Conservation (phyloP, 2,797 vertebrate species). For the Muraenolepis orangiensis region DNA sequence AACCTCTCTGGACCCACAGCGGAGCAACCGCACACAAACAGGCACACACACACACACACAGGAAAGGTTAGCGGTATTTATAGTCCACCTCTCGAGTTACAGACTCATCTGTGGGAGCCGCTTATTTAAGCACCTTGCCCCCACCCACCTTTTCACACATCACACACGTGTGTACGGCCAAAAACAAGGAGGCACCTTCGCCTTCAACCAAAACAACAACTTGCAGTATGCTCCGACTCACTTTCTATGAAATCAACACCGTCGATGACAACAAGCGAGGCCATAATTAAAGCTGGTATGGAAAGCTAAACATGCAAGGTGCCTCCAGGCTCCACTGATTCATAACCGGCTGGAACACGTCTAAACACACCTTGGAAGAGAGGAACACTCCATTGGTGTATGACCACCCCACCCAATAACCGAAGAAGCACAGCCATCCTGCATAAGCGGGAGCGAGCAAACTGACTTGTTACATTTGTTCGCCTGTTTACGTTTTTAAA, state of each 20-base stretch:
- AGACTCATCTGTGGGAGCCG: slow-evolving; percentile 64
- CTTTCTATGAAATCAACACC: background rate
- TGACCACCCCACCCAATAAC: background rate
- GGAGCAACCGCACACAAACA: slow-evolving; percentile 58
- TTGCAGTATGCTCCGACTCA: background rate
- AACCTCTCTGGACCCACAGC: slow-evolving; percentile 46
- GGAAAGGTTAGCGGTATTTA: slow-evolving; percentile 82
- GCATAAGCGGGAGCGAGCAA: background rate
- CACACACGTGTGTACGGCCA: slow-evolving; percentile 40
- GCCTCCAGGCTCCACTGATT: slow-evolving; percentile 38
- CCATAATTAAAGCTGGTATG: slow-evolving; percentile 6
- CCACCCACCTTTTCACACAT: slow-evolving; percentile 54
- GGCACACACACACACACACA: slow-evolving; percentile 54
- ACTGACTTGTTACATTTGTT: background rate
- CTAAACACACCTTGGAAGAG: slow-evolving; percentile 38
- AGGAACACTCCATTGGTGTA: slow-evolving; percentile 35
- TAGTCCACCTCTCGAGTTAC: slow-evolving; percentile 77
- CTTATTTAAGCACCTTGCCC: slow-evolving; percentile 72
- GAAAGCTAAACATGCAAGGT: slow-evolving; percentile 23
- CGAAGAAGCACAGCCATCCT: background rate
- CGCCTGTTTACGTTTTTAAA: background rate
- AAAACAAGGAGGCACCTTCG: slow-evolving; percentile 11
- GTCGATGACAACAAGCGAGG: background rate
- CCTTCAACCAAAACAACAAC: slow-evolving; percentile 15
- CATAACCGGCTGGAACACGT: slow-evolving; percentile 55